phyloP scores from a whole-genome alignment of 2,888 invertebrate species.

The Strigamia maritima region DNA sequence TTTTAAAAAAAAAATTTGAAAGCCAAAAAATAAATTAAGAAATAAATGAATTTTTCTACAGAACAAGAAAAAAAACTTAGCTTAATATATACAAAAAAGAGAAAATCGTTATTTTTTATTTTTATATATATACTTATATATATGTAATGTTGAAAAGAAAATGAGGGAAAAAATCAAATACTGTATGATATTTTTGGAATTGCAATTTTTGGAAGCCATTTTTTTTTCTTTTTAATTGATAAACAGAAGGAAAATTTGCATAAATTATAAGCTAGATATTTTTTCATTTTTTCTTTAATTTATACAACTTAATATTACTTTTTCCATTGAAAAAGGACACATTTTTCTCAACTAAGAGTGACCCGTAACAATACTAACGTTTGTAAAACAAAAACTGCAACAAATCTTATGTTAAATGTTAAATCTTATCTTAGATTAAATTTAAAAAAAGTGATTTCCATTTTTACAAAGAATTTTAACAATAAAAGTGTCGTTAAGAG shows the following conservation, averaged over 20 bases:
- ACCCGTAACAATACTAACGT: constrained; percentile 13
- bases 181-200: constrained; percentile 16
- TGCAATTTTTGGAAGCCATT: constrained; percentile 14
- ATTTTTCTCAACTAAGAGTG: constrained; percentile 26
- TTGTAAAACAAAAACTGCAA: constrained; percentile 12
- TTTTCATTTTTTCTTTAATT: neutral
- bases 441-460: neutral
- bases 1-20: neutral
- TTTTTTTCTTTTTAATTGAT: neutral
- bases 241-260: neutral
- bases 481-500: neutral
- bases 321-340: neutral
- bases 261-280: constrained; percentile 12
- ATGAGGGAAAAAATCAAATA: neutral
- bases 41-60: constrained; percentile 9
- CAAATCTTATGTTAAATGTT: neutral
- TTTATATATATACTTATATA: neutral
- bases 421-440: neutral
- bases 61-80: neutral
- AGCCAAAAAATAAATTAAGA: neutral
- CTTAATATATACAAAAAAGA: neutral
- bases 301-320: neutral
- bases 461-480: neutral
- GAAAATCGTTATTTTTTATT: neutral
- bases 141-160: neutral